phyloP scores from a whole-genome alignment of 37 sponge, comb jelly and placozoan genomes.

The Agelas oroides region DNA sequence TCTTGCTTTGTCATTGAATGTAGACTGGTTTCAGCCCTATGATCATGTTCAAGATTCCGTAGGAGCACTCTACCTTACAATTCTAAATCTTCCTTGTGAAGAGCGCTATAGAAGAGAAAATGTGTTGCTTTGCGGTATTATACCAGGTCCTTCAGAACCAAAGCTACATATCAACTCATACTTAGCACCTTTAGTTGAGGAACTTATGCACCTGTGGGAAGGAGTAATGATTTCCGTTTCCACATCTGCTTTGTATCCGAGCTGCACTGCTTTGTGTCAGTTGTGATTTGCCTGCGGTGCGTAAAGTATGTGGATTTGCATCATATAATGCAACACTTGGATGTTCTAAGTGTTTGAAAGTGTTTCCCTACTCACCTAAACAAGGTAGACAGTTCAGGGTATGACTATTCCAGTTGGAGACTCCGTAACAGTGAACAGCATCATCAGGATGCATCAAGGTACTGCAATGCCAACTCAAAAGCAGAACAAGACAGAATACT shows the following conservation, averaged over 20 bases:
- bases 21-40: slow-evolving; percentile 74
- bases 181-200: slow-evolving; percentile 46
- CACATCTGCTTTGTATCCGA: slow-evolving; percentile 15
- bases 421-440: slow-evolving; percentile 5
- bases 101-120: slow-evolving; percentile 43
- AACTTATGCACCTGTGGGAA: slow-evolving; percentile 19
- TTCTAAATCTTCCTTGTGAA: slow-evolving; percentile 56
- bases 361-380: slow-evolving; percentile 17
- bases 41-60: slow-evolving; percentile 44
- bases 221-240: slow-evolving; percentile 10
- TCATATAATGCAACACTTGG: slow-evolving; percentile 35
- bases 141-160: slow-evolving; percentile 67
- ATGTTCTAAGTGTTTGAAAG: slow-evolving; percentile 68
- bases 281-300: slow-evolving; percentile 54
- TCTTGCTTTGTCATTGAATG: slow-evolving; percentile 51
- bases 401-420: slow-evolving; percentile 38
- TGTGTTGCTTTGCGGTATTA: slow-evolving; percentile 42
- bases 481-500: slow-evolving; percentile 14
- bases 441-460: background rate
- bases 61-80: slow-evolving; percentile 54
- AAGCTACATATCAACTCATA: slow-evolving; percentile 23
- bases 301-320: slow-evolving; percentile 57
- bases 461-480: slow-evolving; percentile 1
- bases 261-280: slow-evolving; percentile 24
- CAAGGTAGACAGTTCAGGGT: slow-evolving; percentile 46